A percentile compares a stretch with the other conserved stretches of the same genome.
phyloP scores from a whole-genome alignment of 1,140 invertebrate genomes.

The Halyomorpha halys region DNA sequence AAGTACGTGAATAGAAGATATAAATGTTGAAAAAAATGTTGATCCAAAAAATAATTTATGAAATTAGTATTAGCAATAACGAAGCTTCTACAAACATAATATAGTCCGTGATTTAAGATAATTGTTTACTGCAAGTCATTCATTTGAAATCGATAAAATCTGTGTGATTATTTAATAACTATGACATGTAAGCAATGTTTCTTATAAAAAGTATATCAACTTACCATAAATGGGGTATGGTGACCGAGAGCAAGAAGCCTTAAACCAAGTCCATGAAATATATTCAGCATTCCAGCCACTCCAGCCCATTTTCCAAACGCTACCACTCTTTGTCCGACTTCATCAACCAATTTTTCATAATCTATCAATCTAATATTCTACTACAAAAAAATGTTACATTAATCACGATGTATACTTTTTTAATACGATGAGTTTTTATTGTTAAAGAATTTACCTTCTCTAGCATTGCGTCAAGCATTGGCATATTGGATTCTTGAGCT shows the following conservation, averaged over 20 bases:
- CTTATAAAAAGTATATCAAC: constrained; percentile 16
- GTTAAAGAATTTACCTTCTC: constrained; percentile 57
- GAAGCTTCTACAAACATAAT: no score
- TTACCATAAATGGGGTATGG: constrained; percentile 97
- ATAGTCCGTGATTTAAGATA: no score
- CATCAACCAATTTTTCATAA: constrained; percentile 93
- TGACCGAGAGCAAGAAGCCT: constrained; percentile 90
- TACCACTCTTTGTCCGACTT: constrained; percentile 78
- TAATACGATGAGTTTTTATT: neutral
- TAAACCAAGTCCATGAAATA: constrained; percentile 90
- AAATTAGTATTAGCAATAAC: no score
- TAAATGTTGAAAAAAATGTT: no score
- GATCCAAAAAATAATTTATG: no score
- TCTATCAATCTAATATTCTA: constrained; percentile 92
- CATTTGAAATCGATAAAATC: no score
- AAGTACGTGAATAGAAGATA: no score
- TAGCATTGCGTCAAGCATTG: constrained; percentile 87
- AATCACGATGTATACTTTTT: neutral
- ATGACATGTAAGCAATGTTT: no score
- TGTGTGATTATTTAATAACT: no score
- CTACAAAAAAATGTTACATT: no score
- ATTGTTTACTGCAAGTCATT: no score
- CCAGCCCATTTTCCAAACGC: constrained; percentile 99
- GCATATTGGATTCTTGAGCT: constrained; percentile 97
- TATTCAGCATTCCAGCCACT: constrained; percentile 97